These are phyloP conservation scores for Drosophila niveifrons DNA, from an alignment of 2,888 invertebrate genomes.

Conservation along the genomic window DNA sequence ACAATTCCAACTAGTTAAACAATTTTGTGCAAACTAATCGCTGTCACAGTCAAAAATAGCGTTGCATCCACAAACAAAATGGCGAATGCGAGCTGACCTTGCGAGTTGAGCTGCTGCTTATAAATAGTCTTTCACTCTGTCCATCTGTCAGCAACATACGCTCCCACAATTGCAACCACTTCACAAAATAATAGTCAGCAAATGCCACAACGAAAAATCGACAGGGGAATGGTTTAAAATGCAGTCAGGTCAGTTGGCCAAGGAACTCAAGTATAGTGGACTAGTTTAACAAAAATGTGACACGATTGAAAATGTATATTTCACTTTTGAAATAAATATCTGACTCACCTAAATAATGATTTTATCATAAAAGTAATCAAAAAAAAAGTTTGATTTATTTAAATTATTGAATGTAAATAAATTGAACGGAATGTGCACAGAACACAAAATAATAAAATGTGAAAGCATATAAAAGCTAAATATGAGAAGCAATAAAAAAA, in stretches of 20 bases:
- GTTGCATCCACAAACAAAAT: conserved; percentile 40
- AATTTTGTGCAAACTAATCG: conserved; percentile 55
- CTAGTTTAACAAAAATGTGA: too few relatives aligned
- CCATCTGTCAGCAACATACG: conserved; percentile 57
- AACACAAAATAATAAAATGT: too few relatives aligned
- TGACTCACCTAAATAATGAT: too few relatives aligned
- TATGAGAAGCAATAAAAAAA: too few relatives aligned
- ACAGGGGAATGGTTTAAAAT: background rate
- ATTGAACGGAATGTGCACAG: too few relatives aligned
- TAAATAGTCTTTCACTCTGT: conserved; percentile 52
- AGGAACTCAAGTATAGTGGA: background rate
- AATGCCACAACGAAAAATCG: background rate
- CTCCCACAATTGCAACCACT: conserved; percentile 23
- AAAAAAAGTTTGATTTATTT: too few relatives aligned
- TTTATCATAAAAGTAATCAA: too few relatives aligned
- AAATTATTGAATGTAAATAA: too few relatives aligned
- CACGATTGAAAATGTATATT: too few relatives aligned
- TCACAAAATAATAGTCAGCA: conserved; percentile 36
- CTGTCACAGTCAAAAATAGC: conserved; percentile 48
- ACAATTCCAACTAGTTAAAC: conserved; percentile 24
- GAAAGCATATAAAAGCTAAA: too few relatives aligned
- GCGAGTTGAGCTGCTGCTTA: conserved; percentile 46
- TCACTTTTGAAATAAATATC: too few relatives aligned
- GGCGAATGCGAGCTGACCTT: conserved; percentile 52
- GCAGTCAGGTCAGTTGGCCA: too few relatives aligned